Evolutionary conservation across 2,113 vertebrate genomes (phyloP).

Genomic region (Bambusicola thoracicus): DNA sequence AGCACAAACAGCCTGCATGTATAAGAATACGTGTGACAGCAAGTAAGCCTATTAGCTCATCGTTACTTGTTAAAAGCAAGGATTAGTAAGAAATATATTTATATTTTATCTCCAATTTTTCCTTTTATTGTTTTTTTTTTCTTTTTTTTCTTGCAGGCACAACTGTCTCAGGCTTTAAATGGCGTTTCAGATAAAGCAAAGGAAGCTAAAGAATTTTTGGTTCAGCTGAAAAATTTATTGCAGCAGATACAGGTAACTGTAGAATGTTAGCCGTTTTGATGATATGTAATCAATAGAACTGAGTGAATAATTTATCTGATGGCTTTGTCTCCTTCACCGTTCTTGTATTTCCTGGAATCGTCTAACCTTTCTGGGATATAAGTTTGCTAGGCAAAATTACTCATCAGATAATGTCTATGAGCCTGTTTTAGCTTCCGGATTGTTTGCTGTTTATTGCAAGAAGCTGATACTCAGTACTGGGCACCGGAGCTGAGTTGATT

Average conservation of each 20-base stretch:
- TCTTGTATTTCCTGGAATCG: slow-evolving; percentile 42
- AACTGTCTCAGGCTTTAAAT: slow-evolving; percentile 95
- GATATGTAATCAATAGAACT: slow-evolving; percentile 40
- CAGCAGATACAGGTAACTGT: slow-evolving; percentile 94
- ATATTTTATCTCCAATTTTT: slow-evolving; percentile 5
- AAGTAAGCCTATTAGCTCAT: slow-evolving; percentile 1
- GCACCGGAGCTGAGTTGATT: slow-evolving; percentile 26
- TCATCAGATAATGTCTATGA: not conserved
- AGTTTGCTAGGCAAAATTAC: slow-evolving; percentile 30
- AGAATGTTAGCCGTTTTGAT: slow-evolving; percentile 32
- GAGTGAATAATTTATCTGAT: slow-evolving; percentile 59
- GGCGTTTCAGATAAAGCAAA: slow-evolving; percentile 97
- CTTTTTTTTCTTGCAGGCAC: slow-evolving; percentile 82
- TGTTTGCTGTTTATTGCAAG: slow-evolving; percentile 20
- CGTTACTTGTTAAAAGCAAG: not conserved
- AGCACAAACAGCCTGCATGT: not conserved
- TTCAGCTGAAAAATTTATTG: slow-evolving; percentile 94
- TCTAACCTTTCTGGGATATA: slow-evolving; percentile 21
- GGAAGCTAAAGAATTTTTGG: slow-evolving; percentile 97
- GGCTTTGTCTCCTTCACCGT: not conserved
- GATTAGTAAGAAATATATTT: not conserved
- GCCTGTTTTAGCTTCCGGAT: not conserved
- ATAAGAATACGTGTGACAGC: not conserved
- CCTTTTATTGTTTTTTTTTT: not conserved
- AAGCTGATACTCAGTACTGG: slow-evolving; percentile 11